These are phyloP conservation scores for Hippocampus guttulatus DNA, from an alignment of 2,113 vertebrate species.

Conservation along the genomic window DNA sequence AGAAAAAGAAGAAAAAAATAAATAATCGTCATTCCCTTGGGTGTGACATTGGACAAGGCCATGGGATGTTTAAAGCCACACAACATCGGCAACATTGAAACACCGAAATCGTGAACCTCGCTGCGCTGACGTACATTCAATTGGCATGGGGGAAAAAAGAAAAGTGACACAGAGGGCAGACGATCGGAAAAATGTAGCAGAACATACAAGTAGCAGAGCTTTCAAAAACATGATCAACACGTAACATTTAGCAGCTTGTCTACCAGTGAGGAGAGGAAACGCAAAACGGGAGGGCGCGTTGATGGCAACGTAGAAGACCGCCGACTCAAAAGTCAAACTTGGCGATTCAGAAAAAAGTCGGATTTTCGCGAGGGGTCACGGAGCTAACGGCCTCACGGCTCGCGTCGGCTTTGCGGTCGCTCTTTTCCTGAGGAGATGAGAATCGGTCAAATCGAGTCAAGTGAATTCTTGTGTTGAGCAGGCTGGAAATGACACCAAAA, in stretches of 20 bases:
- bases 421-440: background rate
- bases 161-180: background rate
- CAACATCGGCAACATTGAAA: conserved; percentile 40
- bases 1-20: conserved; percentile 20
- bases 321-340: background rate
- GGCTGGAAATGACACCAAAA: background rate
- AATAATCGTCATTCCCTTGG: conserved; percentile 44
- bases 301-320: background rate
- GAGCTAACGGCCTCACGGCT: background rate
- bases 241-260: conserved; percentile 6
- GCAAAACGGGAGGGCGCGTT: background rate
- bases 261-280: background rate
- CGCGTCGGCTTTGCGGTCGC: background rate
- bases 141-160: background rate
- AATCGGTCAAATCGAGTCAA: background rate
- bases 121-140: background rate
- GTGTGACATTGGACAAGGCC: conserved; percentile 43
- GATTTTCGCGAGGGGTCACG: background rate
- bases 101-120: conserved; percentile 11
- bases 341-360: background rate
- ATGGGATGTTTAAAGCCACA: conserved; percentile 38
- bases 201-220: background rate
- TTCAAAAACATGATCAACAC: background rate
- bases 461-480: background rate
- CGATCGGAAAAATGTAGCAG: background rate